Base-by-base conservation (phyloP, 2,797 vertebrate genomes). In the Macrochelys suwanniensis region DNA sequence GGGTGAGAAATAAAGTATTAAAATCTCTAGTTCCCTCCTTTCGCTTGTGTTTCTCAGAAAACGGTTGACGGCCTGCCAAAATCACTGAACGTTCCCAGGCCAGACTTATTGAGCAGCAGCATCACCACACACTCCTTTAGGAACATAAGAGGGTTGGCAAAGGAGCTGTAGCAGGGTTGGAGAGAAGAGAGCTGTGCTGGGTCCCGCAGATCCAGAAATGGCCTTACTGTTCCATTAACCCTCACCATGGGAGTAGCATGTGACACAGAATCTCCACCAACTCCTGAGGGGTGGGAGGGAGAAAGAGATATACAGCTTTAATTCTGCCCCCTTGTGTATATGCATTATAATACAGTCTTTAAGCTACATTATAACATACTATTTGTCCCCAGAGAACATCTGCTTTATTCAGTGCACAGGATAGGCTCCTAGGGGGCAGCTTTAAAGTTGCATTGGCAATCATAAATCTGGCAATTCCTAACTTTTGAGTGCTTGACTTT, bases 41-140 rank as follows among this genome's bases (percentile, higher is more conserved):
- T 15, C 0, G 15, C 50, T 79, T 88, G 13, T 0, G 0, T 87
- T 23, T 53, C 61, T 85, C 68, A 9, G n/a, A 11, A 42, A 71
- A 42, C 9, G 21, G 65, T 68, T 68, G 2, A 54, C 4, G 33
- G 2, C 12, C 11, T 87, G 31, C 19, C 65, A 17, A 57, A 26
- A 49, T 87, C 53, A 81, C 57, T 89, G 17, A 91, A 2, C 61
- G 25, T 47, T 5, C n/a, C 68, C 16, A 71, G 86, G 83, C 1
- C 5, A 28, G 15, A 50, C 4, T 23, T 53, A 56, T 19, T 5
- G 4, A 37, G n/a, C 10, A 37, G 21, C n/a, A 71, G 11, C 79
- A 3, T 89, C n/a, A 57, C 11, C 23, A 50, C n/a, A 74, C 10
- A 45, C 54, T 51, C 2, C 23, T 7, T 15, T 77, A 26, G 45